These are phyloP conservation scores for Caerostris extrusa DNA, from an alignment of 1,140 invertebrate species.

Conservation along the genomic window DNA sequence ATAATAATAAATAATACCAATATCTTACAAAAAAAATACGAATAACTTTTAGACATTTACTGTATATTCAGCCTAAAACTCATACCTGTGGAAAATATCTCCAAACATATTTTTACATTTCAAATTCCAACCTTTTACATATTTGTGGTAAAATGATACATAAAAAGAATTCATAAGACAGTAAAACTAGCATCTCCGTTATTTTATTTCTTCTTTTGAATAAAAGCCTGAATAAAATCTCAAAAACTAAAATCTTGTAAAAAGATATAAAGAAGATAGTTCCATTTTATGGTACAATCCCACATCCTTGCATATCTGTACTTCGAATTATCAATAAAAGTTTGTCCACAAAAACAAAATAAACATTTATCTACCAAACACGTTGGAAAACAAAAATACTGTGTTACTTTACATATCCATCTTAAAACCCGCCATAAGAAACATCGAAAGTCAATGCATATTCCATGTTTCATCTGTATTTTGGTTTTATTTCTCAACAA, in stretches of 20 bases:
- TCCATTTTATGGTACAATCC: neutral
- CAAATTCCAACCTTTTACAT: neutral
- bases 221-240: neutral
- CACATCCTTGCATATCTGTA: neutral
- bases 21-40: too few species aligned
- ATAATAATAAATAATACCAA: too few species aligned
- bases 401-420: neutral
- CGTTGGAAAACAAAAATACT: neutral
- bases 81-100: too few species aligned
- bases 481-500: neutral
- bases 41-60: too few species aligned
- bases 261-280: neutral
- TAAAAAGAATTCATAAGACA: neutral
- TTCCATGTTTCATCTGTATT: constrained; percentile 8
- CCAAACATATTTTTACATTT: neutral
- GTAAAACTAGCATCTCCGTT: neutral
- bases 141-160: neutral
- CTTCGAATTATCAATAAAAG: constrained; percentile 27
- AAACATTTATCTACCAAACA: neutral
- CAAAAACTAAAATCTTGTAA: neutral
- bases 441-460: neutral
- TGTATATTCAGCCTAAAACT: too few species aligned
- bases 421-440: neutral
- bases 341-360: neutral
- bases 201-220: neutral